phyloP scores from a whole-genome alignment of 1,140 invertebrate genomes.

The Pachyrhynchus sulphureomaculatus region DNA sequence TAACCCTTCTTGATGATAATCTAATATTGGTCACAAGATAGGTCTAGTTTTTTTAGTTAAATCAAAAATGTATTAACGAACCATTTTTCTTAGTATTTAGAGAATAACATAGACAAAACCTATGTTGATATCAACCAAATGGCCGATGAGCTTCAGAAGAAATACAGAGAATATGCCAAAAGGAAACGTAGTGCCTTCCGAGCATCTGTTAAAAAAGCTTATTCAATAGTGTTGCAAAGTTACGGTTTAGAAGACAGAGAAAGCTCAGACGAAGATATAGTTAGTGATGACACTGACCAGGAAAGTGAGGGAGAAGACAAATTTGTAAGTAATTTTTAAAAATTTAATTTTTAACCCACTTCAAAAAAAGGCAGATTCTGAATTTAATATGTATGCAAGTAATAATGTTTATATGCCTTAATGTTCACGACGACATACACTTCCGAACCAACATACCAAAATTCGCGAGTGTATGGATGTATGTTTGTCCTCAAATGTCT shows the following conservation, averaged over 20 bases:
- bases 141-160: slow-evolving; percentile 58
- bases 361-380: too few species aligned
- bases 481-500: too few species aligned
- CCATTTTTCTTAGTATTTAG: slow-evolving; percentile 56
- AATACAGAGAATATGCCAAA: slow-evolving; percentile 61
- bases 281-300: slow-evolving; percentile 51
- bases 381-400: too few species aligned
- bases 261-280: slow-evolving; percentile 50
- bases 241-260: slow-evolving; percentile 45
- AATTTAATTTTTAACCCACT: too few species aligned
- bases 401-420: too few species aligned
- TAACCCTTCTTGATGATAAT: background rate
- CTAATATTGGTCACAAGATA: background rate
- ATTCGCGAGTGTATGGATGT: too few species aligned
- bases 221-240: slow-evolving; percentile 53
- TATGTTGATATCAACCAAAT: slow-evolving; percentile 61
- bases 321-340: slow-evolving; percentile 11
- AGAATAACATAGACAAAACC: slow-evolving; percentile 56
- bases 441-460: too few species aligned
- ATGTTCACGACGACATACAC: too few species aligned
- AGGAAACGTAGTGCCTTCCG: slow-evolving; percentile 59
- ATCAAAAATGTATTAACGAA: background rate
- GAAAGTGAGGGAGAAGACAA: slow-evolving; percentile 25
- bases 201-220: slow-evolving; percentile 52
- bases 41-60: background rate